These are phyloP conservation scores for Tethea ocularis DNA, from an alignment of 2,888 invertebrate genomes.

Conservation along the genomic window DNA sequence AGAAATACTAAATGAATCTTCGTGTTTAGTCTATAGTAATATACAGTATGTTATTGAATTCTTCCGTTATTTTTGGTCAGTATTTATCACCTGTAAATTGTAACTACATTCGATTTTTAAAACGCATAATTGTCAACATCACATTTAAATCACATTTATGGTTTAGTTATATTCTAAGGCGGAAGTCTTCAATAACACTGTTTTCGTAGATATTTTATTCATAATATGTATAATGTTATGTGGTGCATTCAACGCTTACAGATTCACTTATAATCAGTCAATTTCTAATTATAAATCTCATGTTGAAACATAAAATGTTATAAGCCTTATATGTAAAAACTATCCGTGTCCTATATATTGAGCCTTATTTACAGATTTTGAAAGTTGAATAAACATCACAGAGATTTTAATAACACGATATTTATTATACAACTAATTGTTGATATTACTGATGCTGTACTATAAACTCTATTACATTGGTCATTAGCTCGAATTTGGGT, in stretches of 20 bases:
- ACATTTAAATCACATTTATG: neutral
- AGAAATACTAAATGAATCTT: constrained; percentile 29
- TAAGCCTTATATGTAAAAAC: neutral
- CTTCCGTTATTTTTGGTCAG: neutral
- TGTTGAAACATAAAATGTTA: neutral
- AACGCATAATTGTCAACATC: neutral
- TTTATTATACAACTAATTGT: too few species aligned
- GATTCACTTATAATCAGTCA: neutral
- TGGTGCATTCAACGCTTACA: neutral
- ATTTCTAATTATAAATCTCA: constrained; percentile 6
- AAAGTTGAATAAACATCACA: neutral
- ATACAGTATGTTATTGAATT: neutral
- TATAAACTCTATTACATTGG: too few species aligned
- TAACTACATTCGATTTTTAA: neutral
- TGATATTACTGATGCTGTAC: too few species aligned
- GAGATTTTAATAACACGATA: too few species aligned
- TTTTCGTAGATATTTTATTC: neutral
- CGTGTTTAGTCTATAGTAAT: neutral
- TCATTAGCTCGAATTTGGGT: too few species aligned
- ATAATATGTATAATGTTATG: neutral
- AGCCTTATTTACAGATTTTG: neutral
- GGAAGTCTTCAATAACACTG: neutral
- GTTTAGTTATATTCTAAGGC: neutral
- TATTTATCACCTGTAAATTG: neutral
- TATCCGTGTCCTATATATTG: neutral